A percentile compares a stretch with the other conserved stretches of the same genome.
Conservation (phyloP, 2,888 invertebrate species). For the Deilephila elpenor region DNA sequence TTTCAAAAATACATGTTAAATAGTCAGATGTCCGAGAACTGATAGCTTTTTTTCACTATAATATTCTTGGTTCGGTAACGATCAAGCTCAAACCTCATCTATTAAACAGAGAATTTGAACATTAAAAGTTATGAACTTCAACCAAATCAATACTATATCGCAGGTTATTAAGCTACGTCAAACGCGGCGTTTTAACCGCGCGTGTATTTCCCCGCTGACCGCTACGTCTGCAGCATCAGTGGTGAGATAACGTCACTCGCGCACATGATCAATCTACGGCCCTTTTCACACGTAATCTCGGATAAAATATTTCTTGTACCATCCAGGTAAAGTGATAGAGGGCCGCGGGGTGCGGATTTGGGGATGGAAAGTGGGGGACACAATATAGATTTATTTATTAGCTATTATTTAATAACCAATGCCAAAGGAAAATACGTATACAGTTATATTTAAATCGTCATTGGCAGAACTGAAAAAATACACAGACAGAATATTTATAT, state of each 20-base stretch:
- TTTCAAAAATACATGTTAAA: no score
- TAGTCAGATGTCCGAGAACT: no score
- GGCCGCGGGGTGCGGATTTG: slow-evolving; percentile 41
- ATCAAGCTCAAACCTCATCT: no score
- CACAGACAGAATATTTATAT: no score
- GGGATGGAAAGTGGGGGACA: slow-evolving; percentile 38
- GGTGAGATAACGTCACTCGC: slow-evolving; percentile 42
- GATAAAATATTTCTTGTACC: slow-evolving; percentile 67
- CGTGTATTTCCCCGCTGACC: slow-evolving; percentile 16
- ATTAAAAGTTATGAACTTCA: no score
- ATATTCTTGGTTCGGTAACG: no score
- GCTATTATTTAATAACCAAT: not conserved
- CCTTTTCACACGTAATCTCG: slow-evolving; percentile 70
- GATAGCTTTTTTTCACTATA: no score
- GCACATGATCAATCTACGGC: slow-evolving; percentile 56
- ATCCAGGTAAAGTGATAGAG: slow-evolving; percentile 40
- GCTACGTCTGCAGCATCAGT: slow-evolving; percentile 9
- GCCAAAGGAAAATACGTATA: no score
- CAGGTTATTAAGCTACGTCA: not conserved
- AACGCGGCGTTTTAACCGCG: slow-evolving; percentile 13
- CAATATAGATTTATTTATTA: not conserved
- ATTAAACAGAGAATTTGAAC: no score
- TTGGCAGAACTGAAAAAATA: no score
- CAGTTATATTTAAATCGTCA: no score
- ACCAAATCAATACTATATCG: no score